Evolutionary conservation across 2,113 vertebrate species (phyloP).

Genomic region (Siniperca chuatsi): DNA sequence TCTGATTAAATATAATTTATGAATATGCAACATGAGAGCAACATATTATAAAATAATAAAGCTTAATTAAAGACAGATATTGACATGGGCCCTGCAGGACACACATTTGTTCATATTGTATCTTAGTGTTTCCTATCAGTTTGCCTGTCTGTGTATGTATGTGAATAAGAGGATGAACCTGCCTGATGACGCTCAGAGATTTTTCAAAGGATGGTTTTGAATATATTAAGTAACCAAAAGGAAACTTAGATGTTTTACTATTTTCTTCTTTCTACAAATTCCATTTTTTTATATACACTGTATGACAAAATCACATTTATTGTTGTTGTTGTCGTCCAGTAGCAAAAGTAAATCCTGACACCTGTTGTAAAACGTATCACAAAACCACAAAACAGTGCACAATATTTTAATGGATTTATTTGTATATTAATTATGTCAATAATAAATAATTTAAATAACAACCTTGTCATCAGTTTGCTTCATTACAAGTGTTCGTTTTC

Average conservation of each 20-base stretch:
- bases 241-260: not conserved
- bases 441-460: constrained; percentile 61
- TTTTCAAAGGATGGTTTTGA: too few relatives aligned
- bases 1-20: too few relatives aligned
- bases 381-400: constrained; percentile 7
- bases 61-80: too few relatives aligned
- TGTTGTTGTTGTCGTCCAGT: too few relatives aligned
- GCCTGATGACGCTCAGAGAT: too few relatives aligned
- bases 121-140: too few relatives aligned
- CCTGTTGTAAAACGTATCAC: not conserved
- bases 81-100: too few relatives aligned
- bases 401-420: constrained; percentile 39
- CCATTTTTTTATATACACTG: not conserved
- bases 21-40: too few relatives aligned
- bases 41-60: too few relatives aligned
- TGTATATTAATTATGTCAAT: constrained; percentile 52
- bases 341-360: not conserved
- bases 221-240: not conserved
- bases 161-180: too few relatives aligned
- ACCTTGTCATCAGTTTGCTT: constrained; percentile 29
- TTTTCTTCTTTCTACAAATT: not conserved
- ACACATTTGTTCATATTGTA: too few relatives aligned
- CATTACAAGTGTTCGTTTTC: constrained; percentile 1
- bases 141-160: too few relatives aligned
- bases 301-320: not conserved